Evolutionary conservation across 2,797 vertebrate genomes (phyloP).

Genomic region (Megalops cyprinoides): DNA sequence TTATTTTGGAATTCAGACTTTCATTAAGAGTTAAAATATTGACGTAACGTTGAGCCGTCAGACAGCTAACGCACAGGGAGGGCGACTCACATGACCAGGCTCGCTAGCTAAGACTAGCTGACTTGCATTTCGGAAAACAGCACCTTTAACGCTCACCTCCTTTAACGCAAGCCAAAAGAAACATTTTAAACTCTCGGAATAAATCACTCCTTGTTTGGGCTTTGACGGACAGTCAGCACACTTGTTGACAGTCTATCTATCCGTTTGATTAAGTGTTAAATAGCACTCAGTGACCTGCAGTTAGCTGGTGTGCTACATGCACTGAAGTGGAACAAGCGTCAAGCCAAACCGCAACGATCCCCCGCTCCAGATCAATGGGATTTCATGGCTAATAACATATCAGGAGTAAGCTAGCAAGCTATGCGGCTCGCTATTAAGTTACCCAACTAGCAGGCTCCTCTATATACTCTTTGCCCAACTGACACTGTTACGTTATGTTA

Average conservation of each 20-base stretch:
- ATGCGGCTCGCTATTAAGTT: too few relatives aligned
- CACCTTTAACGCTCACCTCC: background rate
- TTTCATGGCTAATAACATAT: background rate
- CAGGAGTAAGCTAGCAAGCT: too few relatives aligned
- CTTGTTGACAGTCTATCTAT: background rate
- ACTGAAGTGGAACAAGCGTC: background rate
- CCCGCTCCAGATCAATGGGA: conserved; percentile 14
- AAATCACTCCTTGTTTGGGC: background rate
- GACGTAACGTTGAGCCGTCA: background rate
- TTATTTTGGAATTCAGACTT: background rate
- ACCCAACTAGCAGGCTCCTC: too few relatives aligned
- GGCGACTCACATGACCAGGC: conserved; percentile 16
- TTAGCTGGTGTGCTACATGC: background rate
- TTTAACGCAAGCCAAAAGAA: background rate
- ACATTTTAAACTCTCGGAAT: background rate
- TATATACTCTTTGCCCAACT: background rate
- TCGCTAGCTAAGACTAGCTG: background rate
- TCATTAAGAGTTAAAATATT: background rate
- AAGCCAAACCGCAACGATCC: background rate
- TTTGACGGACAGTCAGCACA: background rate
- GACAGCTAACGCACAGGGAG: background rate
- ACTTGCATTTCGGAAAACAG: conserved; percentile 9
- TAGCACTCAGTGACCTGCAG: background rate
- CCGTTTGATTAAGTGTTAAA: background rate
- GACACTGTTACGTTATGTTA: background rate